phyloP scores from a whole-genome alignment of 2,888 invertebrate genomes.

The Ichneumoninae sp. region DNA sequence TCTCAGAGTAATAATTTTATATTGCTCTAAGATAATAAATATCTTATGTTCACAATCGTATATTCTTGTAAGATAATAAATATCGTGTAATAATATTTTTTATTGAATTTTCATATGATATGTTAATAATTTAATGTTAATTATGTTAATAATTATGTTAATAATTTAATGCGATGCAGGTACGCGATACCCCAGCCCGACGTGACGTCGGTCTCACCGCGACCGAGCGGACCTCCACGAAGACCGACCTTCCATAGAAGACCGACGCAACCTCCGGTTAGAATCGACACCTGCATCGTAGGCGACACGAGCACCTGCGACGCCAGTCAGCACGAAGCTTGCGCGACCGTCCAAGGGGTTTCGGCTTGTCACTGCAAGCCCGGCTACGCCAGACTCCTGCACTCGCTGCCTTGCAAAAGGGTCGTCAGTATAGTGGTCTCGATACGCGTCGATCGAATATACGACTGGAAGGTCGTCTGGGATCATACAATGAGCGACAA shows the following conservation, averaged over 20 bases:
- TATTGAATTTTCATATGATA: constrained; percentile 40
- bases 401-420: constrained; percentile 82
- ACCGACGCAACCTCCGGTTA: constrained; percentile 89
- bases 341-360: constrained; percentile 92
- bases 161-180: constrained; percentile 83
- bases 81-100: neutral
- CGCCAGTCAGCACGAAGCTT: constrained; percentile 93
- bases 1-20: neutral
- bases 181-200: constrained; percentile 89
- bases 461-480: constrained; percentile 92
- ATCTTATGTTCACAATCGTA: no score
- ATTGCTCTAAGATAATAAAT: no score
- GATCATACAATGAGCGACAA: constrained; percentile 90
- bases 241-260: constrained; percentile 87
- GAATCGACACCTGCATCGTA: constrained; percentile 97
- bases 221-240: constrained; percentile 83
- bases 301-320: constrained; percentile 97
- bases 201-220: constrained; percentile 76
- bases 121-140: constrained; percentile 22
- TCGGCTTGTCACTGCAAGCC: constrained; percentile 95
- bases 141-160: neutral
- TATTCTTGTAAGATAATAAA: neutral
- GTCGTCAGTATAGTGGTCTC: constrained; percentile 92
- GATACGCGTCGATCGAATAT: constrained; percentile 92
- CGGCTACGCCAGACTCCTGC: constrained; percentile 85